A percentile compares a stretch with the other conserved stretches of the same genome.
Conservation (phyloP, 2,888 invertebrate genomes). For the Ariolimax columbianus region DNA sequence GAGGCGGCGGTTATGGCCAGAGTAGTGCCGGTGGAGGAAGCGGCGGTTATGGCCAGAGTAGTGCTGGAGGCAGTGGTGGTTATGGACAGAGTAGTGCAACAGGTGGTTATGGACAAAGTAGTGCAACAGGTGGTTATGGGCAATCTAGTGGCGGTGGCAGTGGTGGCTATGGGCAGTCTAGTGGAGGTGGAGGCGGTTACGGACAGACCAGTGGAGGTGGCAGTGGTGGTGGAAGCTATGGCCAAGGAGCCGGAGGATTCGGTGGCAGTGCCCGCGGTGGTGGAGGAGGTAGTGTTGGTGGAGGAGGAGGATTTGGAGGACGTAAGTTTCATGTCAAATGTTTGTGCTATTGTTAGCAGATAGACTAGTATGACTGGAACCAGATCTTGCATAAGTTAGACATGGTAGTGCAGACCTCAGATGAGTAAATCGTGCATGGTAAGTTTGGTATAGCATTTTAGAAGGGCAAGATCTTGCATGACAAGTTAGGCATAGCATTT, state of each 20-base stretch:
- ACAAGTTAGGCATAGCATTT: no score
- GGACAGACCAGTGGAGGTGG: constrained; percentile 38
- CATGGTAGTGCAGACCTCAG: no score
- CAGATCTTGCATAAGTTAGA: no score
- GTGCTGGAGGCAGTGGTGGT: constrained; percentile 27
- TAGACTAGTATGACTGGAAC: no score
- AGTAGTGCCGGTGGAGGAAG: constrained; percentile 24
- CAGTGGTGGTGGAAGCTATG: constrained; percentile 40
- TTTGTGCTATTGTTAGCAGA: no score
- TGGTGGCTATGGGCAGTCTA: constrained; percentile 21
- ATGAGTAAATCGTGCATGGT: no score
- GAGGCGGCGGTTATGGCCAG: constrained; percentile 34
- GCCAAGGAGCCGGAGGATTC: neutral
- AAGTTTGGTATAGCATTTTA: no score
- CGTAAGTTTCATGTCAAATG: constrained; percentile 39
- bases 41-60: constrained; percentile 31
- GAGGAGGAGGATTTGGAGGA: constrained; percentile 40
- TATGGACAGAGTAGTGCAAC: neutral
- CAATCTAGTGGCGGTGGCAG: constrained; percentile 33
- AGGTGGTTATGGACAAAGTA: constrained; percentile 33
- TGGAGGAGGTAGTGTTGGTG: constrained; percentile 36
- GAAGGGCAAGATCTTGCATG: no score
- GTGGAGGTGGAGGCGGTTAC: constrained; percentile 36
- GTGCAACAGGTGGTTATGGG: constrained; percentile 40
- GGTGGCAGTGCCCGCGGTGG: constrained; percentile 37